phyloP scores from a whole-genome alignment of 2,797 vertebrate species.

The Poecilia gillii region DNA sequence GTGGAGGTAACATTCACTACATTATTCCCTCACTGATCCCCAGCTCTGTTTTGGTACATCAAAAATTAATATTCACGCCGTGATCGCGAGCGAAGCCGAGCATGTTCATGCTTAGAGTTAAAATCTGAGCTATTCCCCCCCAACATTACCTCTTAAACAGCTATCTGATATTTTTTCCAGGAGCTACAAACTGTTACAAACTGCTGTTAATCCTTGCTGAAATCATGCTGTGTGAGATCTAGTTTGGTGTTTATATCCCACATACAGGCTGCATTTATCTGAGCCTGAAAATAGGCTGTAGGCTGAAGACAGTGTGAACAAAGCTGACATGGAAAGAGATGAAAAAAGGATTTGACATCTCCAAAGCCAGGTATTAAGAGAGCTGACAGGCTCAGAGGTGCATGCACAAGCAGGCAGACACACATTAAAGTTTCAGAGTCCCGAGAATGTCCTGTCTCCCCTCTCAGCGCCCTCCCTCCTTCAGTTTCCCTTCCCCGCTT shows the following conservation, averaged over 20 bases:
- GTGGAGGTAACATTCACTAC: constrained; percentile 49
- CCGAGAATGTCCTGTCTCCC: constrained; percentile 57
- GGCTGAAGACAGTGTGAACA: constrained; percentile 65
- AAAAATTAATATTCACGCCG: constrained; percentile 55
- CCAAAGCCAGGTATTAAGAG: constrained; percentile 74
- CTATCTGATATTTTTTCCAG: constrained; percentile 18
- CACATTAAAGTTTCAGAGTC: constrained; percentile 75
- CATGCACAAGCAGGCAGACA: constrained; percentile 69
- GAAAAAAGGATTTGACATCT: constrained; percentile 71
- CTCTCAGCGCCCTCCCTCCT: constrained; percentile 18
- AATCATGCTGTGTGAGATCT: constrained; percentile 28
- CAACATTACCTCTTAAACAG: constrained; percentile 30
- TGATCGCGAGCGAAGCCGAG: constrained; percentile 19
- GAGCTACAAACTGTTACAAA: constrained; percentile 22
- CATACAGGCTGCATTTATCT: constrained; percentile 52
- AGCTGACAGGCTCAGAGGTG: constrained; percentile 71
- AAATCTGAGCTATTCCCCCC: constrained; percentile 36
- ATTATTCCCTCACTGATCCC: constrained; percentile 53
- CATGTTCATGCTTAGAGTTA: constrained; percentile 39
- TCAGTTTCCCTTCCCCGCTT: constrained; percentile 1
- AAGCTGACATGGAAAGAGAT: constrained; percentile 72
- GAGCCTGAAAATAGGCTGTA: constrained; percentile 63
- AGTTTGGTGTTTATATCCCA: constrained; percentile 33
- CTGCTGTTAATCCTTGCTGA: constrained; percentile 36
- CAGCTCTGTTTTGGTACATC: constrained; percentile 53